These are phyloP conservation scores for Xyrichtys novacula DNA, from an alignment of 2,797 vertebrate genomes.

Conservation along the genomic window DNA sequence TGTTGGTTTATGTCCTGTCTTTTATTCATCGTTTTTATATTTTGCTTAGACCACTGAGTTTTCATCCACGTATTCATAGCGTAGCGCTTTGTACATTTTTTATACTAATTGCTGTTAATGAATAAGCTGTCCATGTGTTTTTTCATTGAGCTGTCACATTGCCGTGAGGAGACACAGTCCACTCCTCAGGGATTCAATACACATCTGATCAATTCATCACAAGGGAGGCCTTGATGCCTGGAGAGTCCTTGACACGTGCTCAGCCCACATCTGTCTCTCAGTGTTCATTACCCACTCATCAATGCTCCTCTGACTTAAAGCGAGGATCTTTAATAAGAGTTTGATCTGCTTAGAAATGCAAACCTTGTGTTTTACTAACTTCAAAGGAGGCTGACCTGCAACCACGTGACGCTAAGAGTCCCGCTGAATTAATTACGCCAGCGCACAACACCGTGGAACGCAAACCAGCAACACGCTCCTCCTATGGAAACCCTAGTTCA, in stretches of 20 bases:
- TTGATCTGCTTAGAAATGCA: slow-evolving; percentile 42
- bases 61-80: no score
- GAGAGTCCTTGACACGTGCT: slow-evolving; percentile 42
- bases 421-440: slow-evolving; percentile 51
- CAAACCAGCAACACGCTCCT: slow-evolving; percentile 17
- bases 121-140: slow-evolving; percentile 18
- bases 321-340: slow-evolving; percentile 27
- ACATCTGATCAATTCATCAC: slow-evolving; percentile 19
- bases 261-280: slow-evolving; percentile 51
- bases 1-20: no score
- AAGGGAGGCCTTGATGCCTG: slow-evolving; percentile 24
- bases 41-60: no score
- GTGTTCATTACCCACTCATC: slow-evolving; percentile 46
- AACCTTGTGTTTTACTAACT: slow-evolving; percentile 33
- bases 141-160: slow-evolving; percentile 26
- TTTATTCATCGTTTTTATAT: no score
- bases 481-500: slow-evolving; percentile 47
- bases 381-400: slow-evolving; percentile 57
- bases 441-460: slow-evolving; percentile 29
- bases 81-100: no score
- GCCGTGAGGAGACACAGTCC: not conserved
- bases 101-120: no score
- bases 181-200: slow-evolving; percentile 20
- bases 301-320: slow-evolving; percentile 11
- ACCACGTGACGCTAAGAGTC: slow-evolving; percentile 23